Evolutionary conservation across 1,140 invertebrate genomes (phyloP), one percentile per base, ranked within the genome.

Genomic region (Gonioctena quinquepunctata): DNA sequence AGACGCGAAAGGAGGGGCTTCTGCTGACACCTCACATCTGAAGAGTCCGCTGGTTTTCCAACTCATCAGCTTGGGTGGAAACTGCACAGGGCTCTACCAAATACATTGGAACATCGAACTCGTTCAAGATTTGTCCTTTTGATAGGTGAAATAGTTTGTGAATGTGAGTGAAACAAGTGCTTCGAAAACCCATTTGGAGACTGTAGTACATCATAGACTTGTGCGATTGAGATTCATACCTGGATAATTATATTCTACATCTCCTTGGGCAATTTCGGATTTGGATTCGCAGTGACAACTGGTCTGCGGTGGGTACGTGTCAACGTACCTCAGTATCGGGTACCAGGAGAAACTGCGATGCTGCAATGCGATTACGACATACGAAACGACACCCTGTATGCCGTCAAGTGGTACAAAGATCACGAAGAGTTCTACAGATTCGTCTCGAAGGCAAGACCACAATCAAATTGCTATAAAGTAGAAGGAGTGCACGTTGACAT

Each of bases 371-470:
- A 91, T 80, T 94, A 89, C 86, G 91, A 91, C 63, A 76, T 91
- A 33, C 90, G 89, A 26, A 86, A 87, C 59, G 91, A 94, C 77
- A 87, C 83, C 27, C 84, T 95, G 2, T 94, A 94, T 82, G 89
- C 91, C n/a, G 91, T 94, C 63, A 92, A 93, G 79, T 95, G 94
- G 94, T 95, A 95, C 84, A 92, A 94, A 82, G 93, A 94, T 82
- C 90, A 94, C 81, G 91, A 92, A 79, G 93, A 95, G 82, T 95
- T 96, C 83, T 95, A 93, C 83, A 88, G 92, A 73, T 95, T 88
- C 80, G 87, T 92, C 79, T 89, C 90, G n/a, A 89, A 89, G 77
- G 87, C 85, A 49, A 84, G 85, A 52, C 89, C 88, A 13, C 88
- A 85, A 23, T 87, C 90, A 70, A 88, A 88, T 67, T 89, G 87